A percentile compares a stretch with the other conserved stretches of the same genome.
Evolutionary conservation across 2,113 vertebrate genomes (phyloP).

Genomic region (Malurus cyaneus): DNA sequence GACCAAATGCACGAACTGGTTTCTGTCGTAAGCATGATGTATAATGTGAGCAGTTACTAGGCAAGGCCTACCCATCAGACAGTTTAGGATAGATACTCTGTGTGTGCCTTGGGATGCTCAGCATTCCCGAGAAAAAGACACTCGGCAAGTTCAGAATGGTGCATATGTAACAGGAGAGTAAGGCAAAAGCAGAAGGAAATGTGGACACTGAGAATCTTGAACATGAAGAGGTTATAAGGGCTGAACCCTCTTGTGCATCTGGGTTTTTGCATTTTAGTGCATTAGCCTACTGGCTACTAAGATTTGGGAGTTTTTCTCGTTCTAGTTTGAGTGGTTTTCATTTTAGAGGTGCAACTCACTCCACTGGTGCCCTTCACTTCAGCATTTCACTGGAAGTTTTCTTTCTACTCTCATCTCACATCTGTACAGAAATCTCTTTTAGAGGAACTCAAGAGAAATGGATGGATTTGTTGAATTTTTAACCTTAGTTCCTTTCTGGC

Average conservation of each 20-base stretch:
- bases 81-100: not conserved
- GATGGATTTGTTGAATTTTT: slow-evolving; percentile 12
- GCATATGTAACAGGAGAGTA: not conserved
- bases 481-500: slow-evolving; percentile 51
- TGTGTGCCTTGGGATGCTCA: too few species aligned
- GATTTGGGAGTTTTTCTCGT: not conserved
- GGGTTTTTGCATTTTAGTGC: not conserved
- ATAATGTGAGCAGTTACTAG: not conserved
- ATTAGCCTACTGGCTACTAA: not conserved
- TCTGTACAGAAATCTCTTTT: not conserved
- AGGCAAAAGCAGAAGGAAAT: not conserved
- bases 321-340: not conserved
- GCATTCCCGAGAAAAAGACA: not conserved
- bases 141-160: not conserved
- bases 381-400: not conserved
- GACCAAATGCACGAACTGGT: accelerated
- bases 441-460: not conserved
- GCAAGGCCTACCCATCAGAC: not conserved
- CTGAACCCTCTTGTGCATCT: not conserved
- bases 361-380: not conserved
- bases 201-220: not conserved
- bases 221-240: not conserved
- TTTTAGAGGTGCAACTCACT: not conserved
- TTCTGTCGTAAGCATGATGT: not conserved
- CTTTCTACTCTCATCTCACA: not conserved